phyloP scores from a whole-genome alignment of 2,797 vertebrate species.

The Rhinatrema bivittatum region DNA sequence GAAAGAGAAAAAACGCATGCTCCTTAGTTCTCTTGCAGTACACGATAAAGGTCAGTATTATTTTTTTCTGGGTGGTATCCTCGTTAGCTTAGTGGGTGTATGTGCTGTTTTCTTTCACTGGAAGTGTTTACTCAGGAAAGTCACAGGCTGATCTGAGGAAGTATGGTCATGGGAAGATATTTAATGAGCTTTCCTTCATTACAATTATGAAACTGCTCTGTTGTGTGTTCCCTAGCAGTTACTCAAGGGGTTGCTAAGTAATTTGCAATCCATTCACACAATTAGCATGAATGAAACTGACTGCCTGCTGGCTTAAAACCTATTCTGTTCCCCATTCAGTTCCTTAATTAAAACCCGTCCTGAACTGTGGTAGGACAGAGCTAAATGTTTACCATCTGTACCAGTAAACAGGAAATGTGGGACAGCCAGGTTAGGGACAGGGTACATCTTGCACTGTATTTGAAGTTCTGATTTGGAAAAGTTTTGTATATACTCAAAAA shows the following conservation, averaged over 20 bases:
- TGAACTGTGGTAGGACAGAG: not conserved
- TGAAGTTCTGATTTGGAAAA: no score
- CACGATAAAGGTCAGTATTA: no score
- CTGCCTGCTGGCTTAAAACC: constrained; percentile 6
- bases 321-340: constrained; percentile 10
- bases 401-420: constrained; percentile 1
- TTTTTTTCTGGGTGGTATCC: no score
- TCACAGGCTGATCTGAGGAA: constrained; percentile 20
- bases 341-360: constrained; percentile 2
- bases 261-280: constrained; percentile 22
- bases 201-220: constrained; percentile 12
- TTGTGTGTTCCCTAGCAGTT: constrained; percentile 24
- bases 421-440: no score
- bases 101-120: constrained; percentile 4
- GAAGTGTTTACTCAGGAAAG: constrained; percentile 17
- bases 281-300: constrained; percentile 16
- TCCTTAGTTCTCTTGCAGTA: no score
- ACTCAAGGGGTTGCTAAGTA: constrained; percentile 31
- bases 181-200: constrained; percentile 31
- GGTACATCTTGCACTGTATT: no score
- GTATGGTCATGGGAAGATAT: constrained; percentile 21
- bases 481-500: no score
- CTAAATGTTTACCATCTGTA: constrained; percentile 3
- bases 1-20: no score
- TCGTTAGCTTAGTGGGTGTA: not conserved